Evolutionary conservation across 2,113 vertebrate genomes (phyloP).

Genomic region (Excalfactoria chinensis): DNA sequence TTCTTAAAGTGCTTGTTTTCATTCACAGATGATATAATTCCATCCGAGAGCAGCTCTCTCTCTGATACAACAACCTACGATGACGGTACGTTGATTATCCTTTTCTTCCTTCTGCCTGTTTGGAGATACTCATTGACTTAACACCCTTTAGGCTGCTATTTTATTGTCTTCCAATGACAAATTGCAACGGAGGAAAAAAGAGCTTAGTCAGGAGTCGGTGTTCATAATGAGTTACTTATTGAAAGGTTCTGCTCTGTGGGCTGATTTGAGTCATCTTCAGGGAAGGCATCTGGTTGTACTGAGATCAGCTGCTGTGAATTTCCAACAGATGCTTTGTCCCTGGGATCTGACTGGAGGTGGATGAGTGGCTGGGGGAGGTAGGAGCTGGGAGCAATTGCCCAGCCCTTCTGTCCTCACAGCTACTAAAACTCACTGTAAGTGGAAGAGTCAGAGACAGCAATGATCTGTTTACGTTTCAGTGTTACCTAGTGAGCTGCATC

Average conservation of each 20-base stretch:
- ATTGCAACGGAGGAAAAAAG: neutral
- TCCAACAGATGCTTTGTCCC: neutral
- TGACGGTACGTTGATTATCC: slow-evolving; percentile 82
- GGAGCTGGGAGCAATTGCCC: neutral
- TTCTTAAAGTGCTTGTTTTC: slow-evolving; percentile 41
- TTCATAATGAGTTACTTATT: neutral
- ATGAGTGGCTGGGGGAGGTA: neutral
- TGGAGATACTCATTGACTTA: neutral
- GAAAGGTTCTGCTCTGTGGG: neutral
- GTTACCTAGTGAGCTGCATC: slow-evolving; percentile 5
- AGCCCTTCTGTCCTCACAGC: neutral
- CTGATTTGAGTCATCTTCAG: neutral
- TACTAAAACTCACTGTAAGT: neutral
- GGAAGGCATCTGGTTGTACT: neutral
- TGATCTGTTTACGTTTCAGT: neutral
- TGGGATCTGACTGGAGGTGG: neutral
- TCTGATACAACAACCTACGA: slow-evolving; percentile 92
- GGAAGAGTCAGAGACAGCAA: neutral
- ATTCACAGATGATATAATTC: slow-evolving; percentile 88
- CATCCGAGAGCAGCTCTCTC: slow-evolving; percentile 91
- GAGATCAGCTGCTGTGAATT: neutral
- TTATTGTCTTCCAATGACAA: neutral
- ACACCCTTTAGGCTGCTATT: neutral
- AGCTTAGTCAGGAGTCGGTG: neutral
- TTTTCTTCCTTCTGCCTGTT: neutral